A percentile compares a stretch with the other conserved stretches of the same genome.
Conservation (phyloP, 2,113 vertebrate genomes). For the Solenodon paradoxus region DNA sequence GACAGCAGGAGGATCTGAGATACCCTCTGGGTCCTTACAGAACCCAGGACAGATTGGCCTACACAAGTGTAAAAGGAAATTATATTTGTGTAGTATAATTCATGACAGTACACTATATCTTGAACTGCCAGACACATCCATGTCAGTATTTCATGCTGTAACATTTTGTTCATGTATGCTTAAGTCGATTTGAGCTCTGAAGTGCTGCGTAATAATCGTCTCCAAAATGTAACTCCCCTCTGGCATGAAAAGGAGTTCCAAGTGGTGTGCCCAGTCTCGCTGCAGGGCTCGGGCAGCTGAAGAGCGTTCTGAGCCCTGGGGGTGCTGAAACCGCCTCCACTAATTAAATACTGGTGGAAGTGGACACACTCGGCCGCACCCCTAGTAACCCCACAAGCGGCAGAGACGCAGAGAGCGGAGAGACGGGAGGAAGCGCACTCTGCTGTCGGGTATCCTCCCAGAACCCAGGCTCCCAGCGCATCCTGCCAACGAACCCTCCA, state of each 20-base stretch:
- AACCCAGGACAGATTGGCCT: neutral
- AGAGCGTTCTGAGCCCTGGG: too few relatives aligned
- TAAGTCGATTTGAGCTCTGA: neutral
- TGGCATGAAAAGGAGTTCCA: neutral
- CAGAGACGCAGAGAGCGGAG: too few relatives aligned
- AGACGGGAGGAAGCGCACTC: neutral
- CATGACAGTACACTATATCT: accelerated
- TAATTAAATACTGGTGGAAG: too few relatives aligned
- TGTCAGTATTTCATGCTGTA: neutral
- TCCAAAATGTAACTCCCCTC: neutral
- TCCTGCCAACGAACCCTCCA: neutral
- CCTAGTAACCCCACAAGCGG: too few relatives aligned
- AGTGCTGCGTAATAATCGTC: neutral
- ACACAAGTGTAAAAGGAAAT: too few relatives aligned
- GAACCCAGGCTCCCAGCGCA: accelerated
- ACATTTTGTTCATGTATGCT: neutral
- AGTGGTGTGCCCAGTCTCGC: too few relatives aligned
- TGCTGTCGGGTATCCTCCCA: too few relatives aligned
- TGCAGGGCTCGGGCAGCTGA: too few relatives aligned
- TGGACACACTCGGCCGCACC: too few relatives aligned
- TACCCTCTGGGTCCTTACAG: neutral
- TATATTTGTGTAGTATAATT: accelerated
- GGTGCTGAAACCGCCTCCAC: too few relatives aligned
- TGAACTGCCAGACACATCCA: too few relatives aligned
- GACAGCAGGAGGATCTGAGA: accelerated